Base-by-base conservation (phyloP, 2,797 vertebrate genomes). In the Hafferia zeledoni region DNA sequence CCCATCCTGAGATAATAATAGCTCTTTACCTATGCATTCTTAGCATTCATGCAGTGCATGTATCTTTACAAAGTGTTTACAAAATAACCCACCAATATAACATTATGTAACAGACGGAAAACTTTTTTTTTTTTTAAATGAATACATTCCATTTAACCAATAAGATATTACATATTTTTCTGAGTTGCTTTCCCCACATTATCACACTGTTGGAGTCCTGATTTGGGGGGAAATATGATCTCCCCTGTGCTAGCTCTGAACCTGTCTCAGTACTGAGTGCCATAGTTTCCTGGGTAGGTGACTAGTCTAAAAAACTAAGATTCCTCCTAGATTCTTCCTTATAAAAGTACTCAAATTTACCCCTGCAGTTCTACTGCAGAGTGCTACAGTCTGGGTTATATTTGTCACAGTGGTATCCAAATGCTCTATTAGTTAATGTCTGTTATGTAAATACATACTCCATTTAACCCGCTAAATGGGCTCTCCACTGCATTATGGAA, bases 101-200 rank as follows among this genome's bases (percentile, higher is more conserved):
- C 27, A 23, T 47, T 47, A 57, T 33, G 19, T 18, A 80, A 43
- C 6, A 85, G 46, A 87, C 68, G 5, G 35, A 89, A 84, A n/a
- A 47, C 14, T 1, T 24, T 0, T 11, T 39, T 33, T 22, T 46
- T 49, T 0, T 1, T n/a, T n/a, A n/a, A n/a, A 64, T 24, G 2
- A 55, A 28, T 76, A 2, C 22, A 41, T 87, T 84, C 22, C 8
- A 59, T 27, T 87, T 85, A 61, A 65, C 24, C 28, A 47, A 19
- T 53, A 50, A 76, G 27, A 8, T 24, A 37, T 60, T 13, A 13
- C 46, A 25, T 28, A 11, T 1, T 76, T 69, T 70, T 69, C 18
- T 35, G 47, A 74, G 17, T 60, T 27, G 24, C 44, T 80, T 6
- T 69, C 5, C 8, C 14, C 9, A 2, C 13, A 2, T 25, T 72